Conservation (phyloP, 1,140 invertebrate genomes). For the Plutomurus gul region DNA sequence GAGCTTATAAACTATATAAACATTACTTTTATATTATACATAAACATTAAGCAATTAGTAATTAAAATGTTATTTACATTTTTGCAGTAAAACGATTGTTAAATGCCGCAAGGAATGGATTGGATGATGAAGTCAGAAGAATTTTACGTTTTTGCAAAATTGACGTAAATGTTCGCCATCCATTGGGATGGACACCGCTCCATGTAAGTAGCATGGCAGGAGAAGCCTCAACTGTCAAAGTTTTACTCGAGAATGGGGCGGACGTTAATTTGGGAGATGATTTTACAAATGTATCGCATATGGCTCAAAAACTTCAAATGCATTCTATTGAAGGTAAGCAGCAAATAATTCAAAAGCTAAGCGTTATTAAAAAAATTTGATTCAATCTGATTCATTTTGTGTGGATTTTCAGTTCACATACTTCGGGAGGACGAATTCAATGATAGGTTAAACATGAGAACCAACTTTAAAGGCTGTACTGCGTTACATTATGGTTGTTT, state of each 20-base stretch:
- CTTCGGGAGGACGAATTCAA: constrained; percentile 80
- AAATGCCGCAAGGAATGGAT: constrained; percentile 67
- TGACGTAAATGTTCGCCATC: constrained; percentile 69
- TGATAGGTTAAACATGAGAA: constrained; percentile 71
- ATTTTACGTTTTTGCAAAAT: constrained; percentile 61
- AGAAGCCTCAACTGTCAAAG: constrained; percentile 66
- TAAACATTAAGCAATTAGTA: neutral
- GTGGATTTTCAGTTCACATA: constrained; percentile 64
- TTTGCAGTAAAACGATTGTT: constrained; percentile 67
- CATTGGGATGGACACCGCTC: constrained; percentile 82
- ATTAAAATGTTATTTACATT: constrained; percentile 7
- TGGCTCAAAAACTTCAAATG: constrained; percentile 63
- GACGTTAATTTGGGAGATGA: constrained; percentile 79
- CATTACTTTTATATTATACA: neutral
- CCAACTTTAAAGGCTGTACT: constrained; percentile 82
- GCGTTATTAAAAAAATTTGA: neutral
- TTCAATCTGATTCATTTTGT: neutral
- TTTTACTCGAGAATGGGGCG: constrained; percentile 75
- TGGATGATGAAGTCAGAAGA: constrained; percentile 64
- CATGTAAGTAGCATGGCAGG: constrained; percentile 82
- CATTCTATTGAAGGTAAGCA: constrained; percentile 67
- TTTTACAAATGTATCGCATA: constrained; percentile 72
- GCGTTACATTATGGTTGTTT: constrained; percentile 88
- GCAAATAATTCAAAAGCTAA: neutral
- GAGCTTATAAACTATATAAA: no score